A percentile compares a stretch with the other conserved stretches of the same genome.
phyloP scores from a whole-genome alignment of 2,113 vertebrate species.

The Cromileptes altivelis region DNA sequence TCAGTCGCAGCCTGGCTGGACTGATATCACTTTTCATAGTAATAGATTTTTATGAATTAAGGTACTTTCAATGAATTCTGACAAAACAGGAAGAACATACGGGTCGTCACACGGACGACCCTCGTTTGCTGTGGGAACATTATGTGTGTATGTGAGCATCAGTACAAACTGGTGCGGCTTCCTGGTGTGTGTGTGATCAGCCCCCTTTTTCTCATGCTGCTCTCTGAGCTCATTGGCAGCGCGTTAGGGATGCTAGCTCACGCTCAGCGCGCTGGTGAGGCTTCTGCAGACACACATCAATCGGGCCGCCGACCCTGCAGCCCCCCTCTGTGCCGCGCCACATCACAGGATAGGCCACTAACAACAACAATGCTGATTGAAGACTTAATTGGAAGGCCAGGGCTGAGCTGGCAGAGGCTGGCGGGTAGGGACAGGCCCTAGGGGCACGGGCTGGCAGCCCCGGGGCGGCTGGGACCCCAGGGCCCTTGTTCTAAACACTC shows the following conservation, averaged over 20 bases:
- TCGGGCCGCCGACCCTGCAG: constrained; percentile 65
- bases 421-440: constrained; percentile 47
- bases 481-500: constrained; percentile 62
- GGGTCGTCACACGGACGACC: constrained; percentile 1
- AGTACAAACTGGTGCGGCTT: constrained; percentile 31
- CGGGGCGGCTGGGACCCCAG: constrained; percentile 40
- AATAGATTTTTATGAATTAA: not conserved
- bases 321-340: constrained; percentile 69
- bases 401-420: constrained; percentile 76
- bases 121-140: constrained; percentile 44
- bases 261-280: constrained; percentile 69
- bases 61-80: not conserved
- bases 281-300: constrained; percentile 79
- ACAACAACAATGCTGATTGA: constrained; percentile 81
- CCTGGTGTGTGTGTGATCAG: constrained; percentile 50
- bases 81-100: constrained; percentile 4
- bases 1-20: not conserved
- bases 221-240: constrained; percentile 76
- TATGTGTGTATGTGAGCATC: constrained; percentile 39
- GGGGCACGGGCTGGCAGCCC: constrained; percentile 65
- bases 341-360: constrained; percentile 78
- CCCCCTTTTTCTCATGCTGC: constrained; percentile 67
- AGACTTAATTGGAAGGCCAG: constrained; percentile 83
- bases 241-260: constrained; percentile 71
- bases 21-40: not conserved